Evolutionary conservation across 2,888 invertebrate genomes (phyloP).

Genomic region (Invenusta paracnida): DNA sequence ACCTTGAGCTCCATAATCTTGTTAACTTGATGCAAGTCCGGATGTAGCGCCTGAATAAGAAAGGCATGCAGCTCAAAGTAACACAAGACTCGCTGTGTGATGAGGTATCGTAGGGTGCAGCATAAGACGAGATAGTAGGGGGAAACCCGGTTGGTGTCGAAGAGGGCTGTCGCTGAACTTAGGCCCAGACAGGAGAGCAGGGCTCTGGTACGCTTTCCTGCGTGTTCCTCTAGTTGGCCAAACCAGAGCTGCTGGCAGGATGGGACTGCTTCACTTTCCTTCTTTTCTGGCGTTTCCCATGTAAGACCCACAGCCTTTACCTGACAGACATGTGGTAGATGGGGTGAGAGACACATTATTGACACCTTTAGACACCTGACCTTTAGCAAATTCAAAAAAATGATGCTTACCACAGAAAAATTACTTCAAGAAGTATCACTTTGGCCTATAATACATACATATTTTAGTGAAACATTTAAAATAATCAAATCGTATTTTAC

Average conservation of each 20-base stretch:
- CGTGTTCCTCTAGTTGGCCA: slow-evolving; percentile 76
- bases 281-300: too few relatives aligned
- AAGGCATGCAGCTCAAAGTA: slow-evolving; percentile 80
- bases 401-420: too few relatives aligned
- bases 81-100: slow-evolving; percentile 64
- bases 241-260: slow-evolving; percentile 88
- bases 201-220: slow-evolving; percentile 66
- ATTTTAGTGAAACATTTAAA: too few relatives aligned
- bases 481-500: too few relatives aligned
- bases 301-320: not conserved
- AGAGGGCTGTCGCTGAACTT: slow-evolving; percentile 67
- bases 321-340: too few relatives aligned
- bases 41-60: slow-evolving; percentile 79
- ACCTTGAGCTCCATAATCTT: slow-evolving; percentile 68
- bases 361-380: too few relatives aligned
- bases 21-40: slow-evolving; percentile 79
- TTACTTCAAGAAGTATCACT: too few relatives aligned
- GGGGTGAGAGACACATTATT: too few relatives aligned
- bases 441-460: too few relatives aligned
- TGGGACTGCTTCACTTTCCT: slow-evolving; percentile 66
- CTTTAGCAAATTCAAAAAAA: too few relatives aligned
- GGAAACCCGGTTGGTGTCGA: slow-evolving; percentile 79
- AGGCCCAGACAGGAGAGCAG: slow-evolving; percentile 76
- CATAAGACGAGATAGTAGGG: slow-evolving; percentile 81
- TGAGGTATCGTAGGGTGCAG: slow-evolving; percentile 71